Percentiles rank a stretch among this genome's conserved stretches.
Evolutionary conservation across 2,113 vertebrate genomes (phyloP).

Genomic region (Poeciliopsis prolifica): DNA sequence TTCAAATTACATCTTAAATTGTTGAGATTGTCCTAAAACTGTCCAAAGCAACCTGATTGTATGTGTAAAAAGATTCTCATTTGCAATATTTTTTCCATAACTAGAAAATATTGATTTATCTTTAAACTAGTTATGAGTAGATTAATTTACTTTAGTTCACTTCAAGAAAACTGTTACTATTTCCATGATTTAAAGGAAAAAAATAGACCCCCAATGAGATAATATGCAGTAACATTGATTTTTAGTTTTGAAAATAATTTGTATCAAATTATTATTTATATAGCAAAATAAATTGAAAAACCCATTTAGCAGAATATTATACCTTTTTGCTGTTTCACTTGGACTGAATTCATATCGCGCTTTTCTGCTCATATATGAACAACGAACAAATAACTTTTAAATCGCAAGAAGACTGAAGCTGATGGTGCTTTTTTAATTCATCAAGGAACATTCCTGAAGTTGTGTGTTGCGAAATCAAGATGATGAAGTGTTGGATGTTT

Average conservation of each 20-base stretch:
- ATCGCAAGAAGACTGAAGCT: not conserved
- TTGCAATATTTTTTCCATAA: no score
- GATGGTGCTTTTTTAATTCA: not conserved
- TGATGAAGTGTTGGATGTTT: constrained; percentile 25
- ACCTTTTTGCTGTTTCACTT: no score
- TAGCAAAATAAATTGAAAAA: no score
- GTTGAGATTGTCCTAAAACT: not conserved
- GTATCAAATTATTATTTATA: not conserved
- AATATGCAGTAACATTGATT: not conserved
- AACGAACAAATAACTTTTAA: no score
- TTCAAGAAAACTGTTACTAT: not conserved
- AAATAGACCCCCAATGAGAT: not conserved
- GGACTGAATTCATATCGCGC: no score
- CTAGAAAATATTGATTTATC: not conserved
- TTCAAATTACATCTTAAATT: not conserved
- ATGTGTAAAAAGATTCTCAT: no score
- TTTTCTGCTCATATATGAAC: no score
- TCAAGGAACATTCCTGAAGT: not conserved
- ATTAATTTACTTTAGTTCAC: not conserved
- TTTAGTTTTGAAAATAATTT: not conserved
- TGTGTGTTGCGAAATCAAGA: constrained; percentile 7
- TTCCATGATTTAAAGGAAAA: no score
- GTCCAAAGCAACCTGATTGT: no score
- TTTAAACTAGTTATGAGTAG: not conserved
- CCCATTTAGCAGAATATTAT: no score